Conservation (phyloP, 2,797 vertebrate species). For the Oceanodroma leucorhoa region DNA sequence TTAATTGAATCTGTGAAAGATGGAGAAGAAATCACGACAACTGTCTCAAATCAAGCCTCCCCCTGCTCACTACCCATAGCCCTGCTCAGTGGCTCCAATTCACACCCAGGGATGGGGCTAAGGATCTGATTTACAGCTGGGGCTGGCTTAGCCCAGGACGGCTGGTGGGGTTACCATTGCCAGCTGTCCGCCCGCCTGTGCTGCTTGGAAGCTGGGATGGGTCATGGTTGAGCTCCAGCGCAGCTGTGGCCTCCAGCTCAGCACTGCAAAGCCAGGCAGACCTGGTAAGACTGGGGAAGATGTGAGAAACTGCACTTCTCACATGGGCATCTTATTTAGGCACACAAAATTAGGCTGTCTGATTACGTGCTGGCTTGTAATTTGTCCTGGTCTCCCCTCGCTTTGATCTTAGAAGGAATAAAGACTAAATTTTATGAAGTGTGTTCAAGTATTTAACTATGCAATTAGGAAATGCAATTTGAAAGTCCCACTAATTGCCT, state of each 20-base stretch:
- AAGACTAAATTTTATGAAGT: background rate
- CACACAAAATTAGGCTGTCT: background rate
- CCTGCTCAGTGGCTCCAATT: background rate
- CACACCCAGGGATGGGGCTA: background rate
- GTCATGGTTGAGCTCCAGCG: background rate
- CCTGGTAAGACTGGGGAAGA: background rate
- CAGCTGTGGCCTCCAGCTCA: background rate
- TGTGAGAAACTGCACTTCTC: background rate
- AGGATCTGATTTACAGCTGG: background rate
- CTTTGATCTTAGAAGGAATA: conserved; percentile 4
- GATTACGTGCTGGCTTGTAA: background rate
- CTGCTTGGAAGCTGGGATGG: background rate
- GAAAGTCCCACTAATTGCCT: conserved; percentile 9
- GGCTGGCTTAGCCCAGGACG: background rate
- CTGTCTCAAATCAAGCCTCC: background rate
- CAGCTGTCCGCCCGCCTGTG: accelerated
- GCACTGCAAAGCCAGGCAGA: background rate
- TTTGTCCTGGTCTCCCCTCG: background rate
- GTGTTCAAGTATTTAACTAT: background rate
- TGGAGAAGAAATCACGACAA: background rate
- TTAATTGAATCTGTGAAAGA: background rate
- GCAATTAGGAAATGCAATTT: conserved; percentile 5
- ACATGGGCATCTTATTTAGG: background rate
- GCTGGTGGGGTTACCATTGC: background rate
- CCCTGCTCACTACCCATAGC: too few species aligned